A percentile compares a stretch with the other conserved stretches of the same genome.
Conservation (phyloP, 2,888 invertebrate genomes). For the Epinotia bilunana region DNA sequence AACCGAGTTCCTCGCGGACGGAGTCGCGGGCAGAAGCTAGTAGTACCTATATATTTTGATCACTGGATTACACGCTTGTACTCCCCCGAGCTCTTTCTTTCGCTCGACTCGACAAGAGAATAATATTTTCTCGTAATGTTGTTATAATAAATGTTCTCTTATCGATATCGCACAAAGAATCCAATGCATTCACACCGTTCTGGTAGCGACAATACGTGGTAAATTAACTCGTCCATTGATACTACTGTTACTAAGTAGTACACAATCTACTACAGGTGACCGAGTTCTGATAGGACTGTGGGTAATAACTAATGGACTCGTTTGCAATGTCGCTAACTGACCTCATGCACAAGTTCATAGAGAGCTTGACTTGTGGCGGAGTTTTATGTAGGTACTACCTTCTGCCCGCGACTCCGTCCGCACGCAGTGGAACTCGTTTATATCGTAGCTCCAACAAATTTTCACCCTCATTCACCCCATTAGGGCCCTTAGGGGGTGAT, state of each 20-base stretch:
- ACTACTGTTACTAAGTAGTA: neutral
- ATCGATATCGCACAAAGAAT: neutral
- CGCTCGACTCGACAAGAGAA: neutral
- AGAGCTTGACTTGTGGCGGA: neutral
- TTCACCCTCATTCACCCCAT: too few relatives aligned
- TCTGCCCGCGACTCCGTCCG: too few relatives aligned
- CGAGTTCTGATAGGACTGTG: neutral
- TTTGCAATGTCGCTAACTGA: slow-evolving; percentile 28
- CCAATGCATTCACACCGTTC: neutral
- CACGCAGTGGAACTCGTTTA: too few relatives aligned
- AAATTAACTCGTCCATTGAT: neutral
- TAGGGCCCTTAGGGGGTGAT: too few relatives aligned
- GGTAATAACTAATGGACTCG: slow-evolving; percentile 15
- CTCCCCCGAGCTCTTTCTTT: neutral
- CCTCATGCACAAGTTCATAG: slow-evolving; percentile 26
- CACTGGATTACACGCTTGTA: neutral
- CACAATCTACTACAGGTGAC: slow-evolving; percentile 1
- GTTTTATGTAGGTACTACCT: neutral
- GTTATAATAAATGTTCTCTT: neutral
- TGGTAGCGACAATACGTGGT: neutral
- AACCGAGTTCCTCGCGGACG: too few relatives aligned
- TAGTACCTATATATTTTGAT: neutral
- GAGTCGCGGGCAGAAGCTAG: too few relatives aligned
- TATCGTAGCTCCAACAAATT: too few relatives aligned
- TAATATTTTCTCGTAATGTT: neutral